These are phyloP conservation scores for Steromphala cineraria DNA, from an alignment of 2,888 invertebrate species.

Conservation along the genomic window DNA sequence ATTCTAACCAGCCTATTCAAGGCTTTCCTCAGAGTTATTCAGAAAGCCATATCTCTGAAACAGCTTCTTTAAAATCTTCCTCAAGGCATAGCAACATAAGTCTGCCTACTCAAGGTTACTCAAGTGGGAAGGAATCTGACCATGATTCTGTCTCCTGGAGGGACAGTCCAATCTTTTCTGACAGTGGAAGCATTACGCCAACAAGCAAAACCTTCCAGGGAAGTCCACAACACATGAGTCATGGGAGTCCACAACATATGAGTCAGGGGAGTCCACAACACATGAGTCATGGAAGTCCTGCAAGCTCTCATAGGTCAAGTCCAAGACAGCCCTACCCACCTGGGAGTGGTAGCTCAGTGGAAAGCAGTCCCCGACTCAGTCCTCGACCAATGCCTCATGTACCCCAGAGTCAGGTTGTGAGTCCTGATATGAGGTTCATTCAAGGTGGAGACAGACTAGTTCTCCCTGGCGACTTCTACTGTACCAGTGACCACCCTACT, in stretches of 20 bases:
- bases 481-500: background rate
- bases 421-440: background rate
- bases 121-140: background rate
- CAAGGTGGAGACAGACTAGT: slow-evolving; percentile 26
- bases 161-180: slow-evolving; percentile 24
- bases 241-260: too few relatives aligned
- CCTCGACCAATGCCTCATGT: slow-evolving; percentile 36
- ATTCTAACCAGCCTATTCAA: background rate
- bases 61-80: background rate
- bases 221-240: background rate
- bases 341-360: slow-evolving; percentile 37
- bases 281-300: background rate
- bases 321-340: background rate
- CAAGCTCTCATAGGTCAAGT: background rate
- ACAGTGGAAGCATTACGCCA: slow-evolving; percentile 31
- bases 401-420: slow-evolving; percentile 23
- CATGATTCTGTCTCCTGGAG: slow-evolving; percentile 23
- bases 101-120: background rate
- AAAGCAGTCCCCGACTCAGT: slow-evolving; percentile 45
- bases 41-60: background rate
- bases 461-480: slow-evolving; percentile 4
- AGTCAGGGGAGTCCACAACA: background rate
- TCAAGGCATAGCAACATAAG: background rate
- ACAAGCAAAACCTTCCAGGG: background rate
- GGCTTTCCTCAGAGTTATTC: background rate